Percentiles rank a stretch among this genome's conserved stretches.
These are phyloP conservation scores for Tipula confusa DNA, from an alignment of 2,888 invertebrate genomes.

Conservation along the genomic window DNA sequence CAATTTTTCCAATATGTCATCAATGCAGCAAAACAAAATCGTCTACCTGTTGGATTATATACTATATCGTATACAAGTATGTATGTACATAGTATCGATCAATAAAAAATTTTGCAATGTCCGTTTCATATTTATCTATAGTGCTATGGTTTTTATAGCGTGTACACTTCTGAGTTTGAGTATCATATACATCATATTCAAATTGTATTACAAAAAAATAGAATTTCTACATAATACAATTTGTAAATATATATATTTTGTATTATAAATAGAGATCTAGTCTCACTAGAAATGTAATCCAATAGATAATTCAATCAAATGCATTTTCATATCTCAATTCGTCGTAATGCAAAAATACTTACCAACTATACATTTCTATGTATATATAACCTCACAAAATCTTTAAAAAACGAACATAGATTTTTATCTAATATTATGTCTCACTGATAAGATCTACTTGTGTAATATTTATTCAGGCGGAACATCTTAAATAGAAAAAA, in stretches of 20 bases:
- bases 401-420: too few species aligned
- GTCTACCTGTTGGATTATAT: too few species aligned
- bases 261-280: neutral
- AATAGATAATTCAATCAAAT: neutral
- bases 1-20: too few species aligned
- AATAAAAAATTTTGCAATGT: too few species aligned
- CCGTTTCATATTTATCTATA: too few species aligned
- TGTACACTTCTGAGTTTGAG: too few species aligned
- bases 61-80: too few species aligned
- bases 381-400: neutral
- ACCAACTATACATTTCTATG: neutral
- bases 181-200: neutral
- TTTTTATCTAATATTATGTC: neutral
- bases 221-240: too few species aligned
- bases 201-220: neutral
- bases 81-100: too few species aligned
- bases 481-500: neutral
- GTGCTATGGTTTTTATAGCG: too few species aligned
- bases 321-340: neutral
- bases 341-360: neutral
- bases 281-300: neutral
- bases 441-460: neutral
- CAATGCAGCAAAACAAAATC: too few species aligned
- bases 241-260: too few species aligned
- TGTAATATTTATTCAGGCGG: neutral